Conservation (phyloP, 2,888 invertebrate species). For the Eutolmus rufibarbis region DNA sequence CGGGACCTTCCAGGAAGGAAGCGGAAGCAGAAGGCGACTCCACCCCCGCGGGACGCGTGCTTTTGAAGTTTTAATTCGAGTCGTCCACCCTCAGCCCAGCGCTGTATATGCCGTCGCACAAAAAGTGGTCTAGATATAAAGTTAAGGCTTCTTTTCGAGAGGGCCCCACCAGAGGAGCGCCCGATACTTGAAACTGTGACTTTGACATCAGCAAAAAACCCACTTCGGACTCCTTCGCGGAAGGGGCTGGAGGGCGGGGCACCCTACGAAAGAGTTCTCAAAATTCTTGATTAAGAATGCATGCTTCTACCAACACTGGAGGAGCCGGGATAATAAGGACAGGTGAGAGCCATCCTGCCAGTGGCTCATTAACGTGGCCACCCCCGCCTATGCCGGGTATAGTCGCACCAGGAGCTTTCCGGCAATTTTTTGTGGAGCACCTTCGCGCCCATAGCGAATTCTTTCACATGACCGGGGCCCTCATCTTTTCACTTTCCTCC, state of each 20-base stretch:
- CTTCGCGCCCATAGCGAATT: not conserved
- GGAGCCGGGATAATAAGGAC: slow-evolving; percentile 8
- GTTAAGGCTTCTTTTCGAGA: slow-evolving; percentile 13
- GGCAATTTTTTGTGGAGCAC: not conserved
- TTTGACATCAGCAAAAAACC: slow-evolving; percentile 23
- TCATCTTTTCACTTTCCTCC: not conserved
- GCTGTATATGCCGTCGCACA: not conserved
- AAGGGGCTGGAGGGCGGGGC: not conserved
- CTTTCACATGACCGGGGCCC: not conserved
- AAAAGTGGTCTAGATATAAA: not conserved
- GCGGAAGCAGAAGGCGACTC: not conserved
- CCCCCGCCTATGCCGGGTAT: not conserved
- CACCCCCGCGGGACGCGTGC: not conserved
- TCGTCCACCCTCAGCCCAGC: not conserved
- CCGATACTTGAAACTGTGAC: slow-evolving; percentile 26
- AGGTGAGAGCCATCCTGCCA: not conserved
- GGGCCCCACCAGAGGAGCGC: not conserved
- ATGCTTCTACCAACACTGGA: not conserved
- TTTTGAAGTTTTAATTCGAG: not conserved
- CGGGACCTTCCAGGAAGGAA: not conserved
- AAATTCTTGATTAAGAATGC: slow-evolving; percentile 29
- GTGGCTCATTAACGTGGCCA: not conserved
- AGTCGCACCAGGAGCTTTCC: not conserved
- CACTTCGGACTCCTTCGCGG: not conserved
- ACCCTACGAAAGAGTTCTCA: not conserved